Percentiles rank a stretch among this genome's conserved stretches.
These are phyloP conservation scores for Pithys albifrons DNA, from an alignment of 2,113 vertebrate species.

Conservation along the genomic window DNA sequence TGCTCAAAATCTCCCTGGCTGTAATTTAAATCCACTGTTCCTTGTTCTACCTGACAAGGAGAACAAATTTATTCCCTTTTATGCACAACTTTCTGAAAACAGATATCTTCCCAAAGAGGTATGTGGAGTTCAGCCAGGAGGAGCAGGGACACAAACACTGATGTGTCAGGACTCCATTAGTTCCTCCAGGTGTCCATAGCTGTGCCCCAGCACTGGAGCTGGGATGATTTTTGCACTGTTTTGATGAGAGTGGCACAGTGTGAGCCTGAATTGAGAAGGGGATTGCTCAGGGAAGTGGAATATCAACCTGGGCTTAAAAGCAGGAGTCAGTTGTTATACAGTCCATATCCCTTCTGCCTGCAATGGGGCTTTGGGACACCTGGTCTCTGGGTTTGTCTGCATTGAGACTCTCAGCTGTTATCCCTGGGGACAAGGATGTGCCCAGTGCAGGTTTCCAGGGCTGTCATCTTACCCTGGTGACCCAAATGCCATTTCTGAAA, in stretches of 20 bases:
- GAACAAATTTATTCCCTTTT: not conserved
- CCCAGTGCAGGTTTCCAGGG: not conserved
- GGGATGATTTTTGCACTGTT: not conserved
- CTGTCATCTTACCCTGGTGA: not conserved
- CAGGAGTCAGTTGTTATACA: not conserved
- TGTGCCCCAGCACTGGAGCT: fast-evolving
- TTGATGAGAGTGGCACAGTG: not conserved
- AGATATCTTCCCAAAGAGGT: fast-evolving
- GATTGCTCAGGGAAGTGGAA: not conserved
- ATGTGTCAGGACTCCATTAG: not conserved
- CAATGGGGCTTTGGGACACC: not conserved
- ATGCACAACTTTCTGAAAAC: not conserved
- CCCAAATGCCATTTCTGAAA: not conserved
- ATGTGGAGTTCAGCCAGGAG: not conserved
- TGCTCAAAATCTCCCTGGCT: not conserved
- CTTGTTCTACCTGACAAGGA: not conserved
- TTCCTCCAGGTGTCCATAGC: not conserved
- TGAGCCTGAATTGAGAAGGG: not conserved
- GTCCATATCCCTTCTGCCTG: fast-evolving
- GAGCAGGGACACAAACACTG: not conserved
- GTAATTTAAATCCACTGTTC: slow-evolving; percentile 23
- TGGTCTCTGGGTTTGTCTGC: not conserved
- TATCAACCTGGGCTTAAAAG: not conserved
- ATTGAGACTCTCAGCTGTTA: not conserved
- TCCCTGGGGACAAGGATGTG: not conserved